phyloP scores from a whole-genome alignment of 35 echinoderm and acorn worm species.

The Patiria miniata region DNA sequence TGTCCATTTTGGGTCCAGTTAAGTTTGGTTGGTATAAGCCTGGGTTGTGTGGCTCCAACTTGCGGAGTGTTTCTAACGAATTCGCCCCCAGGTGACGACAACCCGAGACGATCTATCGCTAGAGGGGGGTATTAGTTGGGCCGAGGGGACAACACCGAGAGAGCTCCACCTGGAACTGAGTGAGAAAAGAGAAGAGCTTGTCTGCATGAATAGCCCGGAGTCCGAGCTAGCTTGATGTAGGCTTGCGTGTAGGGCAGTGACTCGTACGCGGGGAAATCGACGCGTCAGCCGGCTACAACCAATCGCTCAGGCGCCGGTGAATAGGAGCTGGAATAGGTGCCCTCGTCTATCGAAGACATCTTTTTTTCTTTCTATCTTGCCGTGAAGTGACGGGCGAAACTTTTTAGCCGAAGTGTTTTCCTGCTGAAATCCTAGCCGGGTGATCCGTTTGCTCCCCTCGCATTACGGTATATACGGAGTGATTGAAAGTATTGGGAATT shows the following conservation, averaged over 20 bases:
- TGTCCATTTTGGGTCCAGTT: no score
- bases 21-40: no score
- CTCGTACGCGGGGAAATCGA: constrained; percentile 11
- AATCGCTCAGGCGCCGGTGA: neutral
- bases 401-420: constrained; percentile 15
- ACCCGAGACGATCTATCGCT: constrained; percentile 18
- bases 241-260: neutral
- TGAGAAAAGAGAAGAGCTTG: neutral
- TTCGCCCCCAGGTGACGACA: neutral
- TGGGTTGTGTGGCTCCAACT: neutral
- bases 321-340: neutral
- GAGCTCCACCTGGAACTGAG: constrained; percentile 6
- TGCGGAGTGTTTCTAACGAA: neutral
- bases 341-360: no score
- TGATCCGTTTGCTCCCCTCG: neutral
- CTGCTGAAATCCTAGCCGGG: constrained; percentile 1
- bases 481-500: neutral
- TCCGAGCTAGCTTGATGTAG: neutral
- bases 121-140: constrained; percentile 27
- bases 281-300: neutral
- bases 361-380: no score
- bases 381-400: constrained; percentile 8
- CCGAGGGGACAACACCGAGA: neutral
- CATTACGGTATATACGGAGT: no score
- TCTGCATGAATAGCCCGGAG: constrained; percentile 5